A percentile compares a stretch with the other conserved stretches of the same genome.
Conservation (phyloP, 2,113 vertebrate genomes). For the Ophthalmolycus amberensis region DNA sequence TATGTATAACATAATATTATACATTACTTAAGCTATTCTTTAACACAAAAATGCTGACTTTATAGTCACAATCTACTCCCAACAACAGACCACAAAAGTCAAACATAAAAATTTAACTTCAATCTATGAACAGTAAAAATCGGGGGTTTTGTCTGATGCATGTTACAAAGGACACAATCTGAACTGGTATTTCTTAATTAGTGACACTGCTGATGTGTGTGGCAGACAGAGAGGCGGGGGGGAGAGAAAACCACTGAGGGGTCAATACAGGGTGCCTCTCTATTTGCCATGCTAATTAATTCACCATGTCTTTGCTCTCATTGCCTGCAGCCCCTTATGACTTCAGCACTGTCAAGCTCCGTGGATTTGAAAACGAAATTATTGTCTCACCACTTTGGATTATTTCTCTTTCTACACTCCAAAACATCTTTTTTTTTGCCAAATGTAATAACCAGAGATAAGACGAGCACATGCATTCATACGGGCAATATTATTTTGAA, state of each 20-base stretch:
- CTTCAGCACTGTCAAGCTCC: constrained; percentile 77
- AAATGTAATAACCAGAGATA: constrained; percentile 64
- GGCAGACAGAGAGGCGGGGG: constrained; percentile 89
- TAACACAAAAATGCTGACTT: constrained; percentile 1
- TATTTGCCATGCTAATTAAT: constrained; percentile 96
- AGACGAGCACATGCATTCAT: constrained; percentile 57
- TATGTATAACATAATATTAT: constrained; percentile 17
- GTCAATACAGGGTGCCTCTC: constrained; percentile 89
- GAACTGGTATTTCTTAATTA: constrained; percentile 92
- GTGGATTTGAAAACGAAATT: constrained; percentile 68
- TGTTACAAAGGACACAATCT: constrained; percentile 84
- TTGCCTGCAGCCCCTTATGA: constrained; percentile 89
- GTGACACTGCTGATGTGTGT: constrained; percentile 90
- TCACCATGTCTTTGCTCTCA: constrained; percentile 89
- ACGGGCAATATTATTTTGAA: constrained; percentile 70
- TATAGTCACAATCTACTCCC: background rate
- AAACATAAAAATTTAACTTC: background rate
- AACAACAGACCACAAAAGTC: background rate
- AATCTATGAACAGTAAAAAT: background rate
- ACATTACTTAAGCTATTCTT: constrained; percentile 10
- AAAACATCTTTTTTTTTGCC: constrained; percentile 34
- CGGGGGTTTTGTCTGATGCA: constrained; percentile 84
- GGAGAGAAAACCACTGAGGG: constrained; percentile 92
- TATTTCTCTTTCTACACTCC: constrained; percentile 34
- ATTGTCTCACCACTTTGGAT: constrained; percentile 35